Conservation (phyloP, 2,113 vertebrate genomes). For the Cettia cetti region DNA sequence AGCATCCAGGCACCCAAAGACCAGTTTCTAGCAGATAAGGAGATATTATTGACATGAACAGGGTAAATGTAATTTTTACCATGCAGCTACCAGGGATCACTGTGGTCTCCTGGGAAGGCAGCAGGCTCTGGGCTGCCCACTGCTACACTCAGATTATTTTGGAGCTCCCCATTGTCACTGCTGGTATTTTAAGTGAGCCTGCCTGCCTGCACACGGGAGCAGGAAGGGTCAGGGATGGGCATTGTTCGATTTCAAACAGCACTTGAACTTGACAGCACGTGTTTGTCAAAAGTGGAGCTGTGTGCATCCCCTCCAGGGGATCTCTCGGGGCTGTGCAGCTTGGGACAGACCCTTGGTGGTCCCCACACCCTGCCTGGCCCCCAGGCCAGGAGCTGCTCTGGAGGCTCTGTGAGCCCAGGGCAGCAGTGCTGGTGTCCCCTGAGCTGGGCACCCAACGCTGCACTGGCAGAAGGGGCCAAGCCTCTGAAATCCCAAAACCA, state of each 20-base stretch:
- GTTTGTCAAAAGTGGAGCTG: not conserved
- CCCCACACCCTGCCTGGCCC: not conserved
- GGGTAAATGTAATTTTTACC: not conserved
- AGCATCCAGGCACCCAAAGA: not conserved
- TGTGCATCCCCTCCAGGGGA: not conserved
- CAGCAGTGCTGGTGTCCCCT: not conserved
- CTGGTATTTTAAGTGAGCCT: not conserved
- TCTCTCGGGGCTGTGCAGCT: not conserved
- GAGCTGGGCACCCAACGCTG: fast-evolving
- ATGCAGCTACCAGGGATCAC: not conserved
- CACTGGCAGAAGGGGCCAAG: not conserved
- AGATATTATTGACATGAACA: not conserved
- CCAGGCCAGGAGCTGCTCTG: not conserved
- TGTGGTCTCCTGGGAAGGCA: not conserved
- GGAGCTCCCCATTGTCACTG: not conserved
- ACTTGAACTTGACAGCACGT: not conserved
- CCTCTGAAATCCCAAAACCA: not conserved
- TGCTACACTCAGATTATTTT: not conserved
- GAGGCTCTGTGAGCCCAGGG: not conserved
- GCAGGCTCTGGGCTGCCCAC: not conserved
- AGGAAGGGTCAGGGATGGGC: not conserved
- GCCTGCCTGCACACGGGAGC: not conserved
- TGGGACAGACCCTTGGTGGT: not conserved
- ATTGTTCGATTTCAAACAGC: fast-evolving
- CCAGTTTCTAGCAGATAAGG: not conserved